phyloP scores from a whole-genome alignment of 2,113 vertebrate species.

The Setophaga petechia region DNA sequence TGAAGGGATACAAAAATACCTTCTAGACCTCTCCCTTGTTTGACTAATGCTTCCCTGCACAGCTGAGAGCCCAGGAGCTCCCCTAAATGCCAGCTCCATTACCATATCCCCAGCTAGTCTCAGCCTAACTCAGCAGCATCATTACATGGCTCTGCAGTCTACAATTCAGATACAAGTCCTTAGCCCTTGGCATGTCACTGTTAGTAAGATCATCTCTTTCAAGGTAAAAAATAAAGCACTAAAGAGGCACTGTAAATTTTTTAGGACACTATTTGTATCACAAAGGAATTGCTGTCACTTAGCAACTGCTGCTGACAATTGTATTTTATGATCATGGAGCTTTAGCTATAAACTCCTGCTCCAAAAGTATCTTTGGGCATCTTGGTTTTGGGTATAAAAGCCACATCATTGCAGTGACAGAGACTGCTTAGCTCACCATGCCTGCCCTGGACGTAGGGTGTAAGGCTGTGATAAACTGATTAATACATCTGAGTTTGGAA shows the following conservation, averaged over 20 bases:
- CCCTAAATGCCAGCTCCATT: neutral
- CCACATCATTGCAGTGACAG: neutral
- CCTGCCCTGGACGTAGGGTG: neutral
- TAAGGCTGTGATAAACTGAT: neutral
- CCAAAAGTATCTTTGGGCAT: neutral
- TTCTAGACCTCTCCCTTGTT: neutral
- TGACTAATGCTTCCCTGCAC: neutral
- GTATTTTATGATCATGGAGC: neutral
- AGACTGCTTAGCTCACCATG: neutral
- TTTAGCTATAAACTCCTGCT: neutral
- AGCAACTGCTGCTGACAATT: slow-evolving; percentile 9
- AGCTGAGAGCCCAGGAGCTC: neutral
- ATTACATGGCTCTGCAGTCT: neutral
- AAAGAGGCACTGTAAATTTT: neutral
- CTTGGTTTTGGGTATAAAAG: neutral
- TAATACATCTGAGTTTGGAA: neutral
- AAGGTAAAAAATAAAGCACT: neutral
- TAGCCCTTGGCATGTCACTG: neutral
- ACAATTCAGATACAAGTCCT: neutral
- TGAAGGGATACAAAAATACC: neutral
- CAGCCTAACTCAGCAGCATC: neutral
- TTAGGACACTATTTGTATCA: neutral
- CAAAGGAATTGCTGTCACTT: neutral
- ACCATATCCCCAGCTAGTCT: neutral
- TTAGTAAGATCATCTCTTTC: neutral